Base-by-base conservation (phyloP, 30 jellyfish, hydroid and myxozoan genomes). In the Catostylus mosaicus region DNA sequence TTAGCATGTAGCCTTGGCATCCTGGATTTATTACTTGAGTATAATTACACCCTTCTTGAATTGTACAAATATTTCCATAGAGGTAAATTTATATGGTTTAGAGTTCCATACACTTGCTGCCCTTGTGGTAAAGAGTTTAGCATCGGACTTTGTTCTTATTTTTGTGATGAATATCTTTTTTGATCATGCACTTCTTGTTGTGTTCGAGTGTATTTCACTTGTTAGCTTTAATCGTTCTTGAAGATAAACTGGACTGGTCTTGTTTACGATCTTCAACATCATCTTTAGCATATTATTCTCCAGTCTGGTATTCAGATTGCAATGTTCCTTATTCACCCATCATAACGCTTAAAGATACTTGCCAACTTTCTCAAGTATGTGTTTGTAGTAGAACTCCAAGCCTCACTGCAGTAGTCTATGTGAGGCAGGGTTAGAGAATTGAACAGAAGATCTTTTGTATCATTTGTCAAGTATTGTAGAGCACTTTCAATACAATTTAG, bases 211-310 rank as follows among this genome's bases (percentile, higher is more conserved):
- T 31, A 67, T 29, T 67, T 67, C 80, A 67, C 80, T 67, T 67
- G 80, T 67, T 67, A 37, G 80, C 29, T 71, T 71, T n/a, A 36
- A 30, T 71, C 83, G 83, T 71, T 71, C 68, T 71, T 38, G 83
- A 1, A 71, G 68, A 71, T 71, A 71, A 11, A 71, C 83, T 38
- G 70, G 30, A 71, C 68, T 71, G 70, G 38, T 71, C 83, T n/a
- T 38, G 70, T 71, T 71, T 22, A 38, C 70, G 22, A 29, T 71
- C 68, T 45, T 37, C 12, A 71, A 71, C 83, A 35, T 32, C 67
- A 38, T 38, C 23, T 35, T 71, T 31, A 65, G 81, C 34, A 68
- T 68, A 16, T 68, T 68, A 30, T 68, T 68, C 81, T 68, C 81
- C 35, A 68, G 62, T 68, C 81, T 68, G 64, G 62, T 38, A 68